phyloP scores from a whole-genome alignment of 2,888 invertebrate species.

The Ochropleura plecta region DNA sequence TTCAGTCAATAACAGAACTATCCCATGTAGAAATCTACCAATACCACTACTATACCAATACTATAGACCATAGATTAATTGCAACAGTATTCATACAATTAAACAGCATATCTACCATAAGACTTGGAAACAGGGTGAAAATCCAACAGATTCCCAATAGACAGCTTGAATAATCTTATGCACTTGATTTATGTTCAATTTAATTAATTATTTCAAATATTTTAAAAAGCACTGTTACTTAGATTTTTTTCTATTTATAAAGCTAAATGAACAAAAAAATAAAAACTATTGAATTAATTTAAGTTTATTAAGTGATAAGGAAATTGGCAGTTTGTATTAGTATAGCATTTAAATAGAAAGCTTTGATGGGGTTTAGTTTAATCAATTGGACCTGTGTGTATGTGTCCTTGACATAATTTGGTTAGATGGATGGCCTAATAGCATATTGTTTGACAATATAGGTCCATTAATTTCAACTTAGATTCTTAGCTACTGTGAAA shows the following conservation, averaged over 20 bases:
- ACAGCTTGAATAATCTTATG: not conserved
- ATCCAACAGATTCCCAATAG: not conserved
- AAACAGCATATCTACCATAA: not conserved
- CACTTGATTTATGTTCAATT: not conserved
- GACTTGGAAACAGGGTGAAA: not conserved
- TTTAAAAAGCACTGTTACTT: not conserved
- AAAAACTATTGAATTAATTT: not conserved
- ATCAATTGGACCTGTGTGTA: constrained; percentile 22
- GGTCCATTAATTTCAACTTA: constrained; percentile 32
- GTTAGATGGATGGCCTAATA: constrained; percentile 36
- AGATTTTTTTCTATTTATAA: not conserved
- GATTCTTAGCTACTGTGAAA: constrained; percentile 33
- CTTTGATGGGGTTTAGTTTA: constrained; percentile 2
- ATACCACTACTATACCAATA: too few species aligned
- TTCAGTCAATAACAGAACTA: not conserved
- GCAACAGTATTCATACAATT: not conserved
- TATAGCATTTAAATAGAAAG: not conserved
- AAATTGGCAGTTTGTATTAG: not conserved
- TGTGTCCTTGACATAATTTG: constrained; percentile 55
- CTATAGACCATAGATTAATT: too few species aligned
- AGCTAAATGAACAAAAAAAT: not conserved
- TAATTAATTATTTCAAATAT: not conserved
- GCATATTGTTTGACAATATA: constrained; percentile 35
- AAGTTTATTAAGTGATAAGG: not conserved
- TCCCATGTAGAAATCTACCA: not conserved